Evolutionary conservation across 2,888 invertebrate genomes (phyloP).

Genomic region (Trichogramma dendrolimi): DNA sequence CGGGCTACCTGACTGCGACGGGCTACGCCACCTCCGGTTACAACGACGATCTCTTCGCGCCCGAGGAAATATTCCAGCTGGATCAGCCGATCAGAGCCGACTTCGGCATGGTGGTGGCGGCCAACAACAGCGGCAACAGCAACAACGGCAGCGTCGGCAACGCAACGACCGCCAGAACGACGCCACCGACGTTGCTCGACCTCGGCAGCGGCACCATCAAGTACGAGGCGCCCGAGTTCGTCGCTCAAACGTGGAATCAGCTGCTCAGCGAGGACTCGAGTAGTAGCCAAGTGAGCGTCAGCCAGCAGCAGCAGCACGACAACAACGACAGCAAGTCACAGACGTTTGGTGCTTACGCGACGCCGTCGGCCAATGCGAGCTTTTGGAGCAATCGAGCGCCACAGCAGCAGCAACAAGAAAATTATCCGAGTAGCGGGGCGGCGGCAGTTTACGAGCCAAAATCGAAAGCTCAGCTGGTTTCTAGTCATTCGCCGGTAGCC

Average conservation of each 20-base stretch:
- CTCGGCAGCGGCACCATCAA: conserved; percentile 69
- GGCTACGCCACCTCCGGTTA: conserved; percentile 55
- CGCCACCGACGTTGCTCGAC: conserved; percentile 69
- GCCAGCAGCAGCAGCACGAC: conserved; percentile 45
- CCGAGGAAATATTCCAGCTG: conserved; percentile 73
- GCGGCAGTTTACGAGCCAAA: background rate
- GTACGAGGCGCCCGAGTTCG: conserved; percentile 51
- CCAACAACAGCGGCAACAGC: conserved; percentile 37
- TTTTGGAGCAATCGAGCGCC: conserved; percentile 1
- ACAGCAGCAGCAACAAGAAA: background rate
- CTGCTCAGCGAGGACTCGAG: conserved; percentile 49
- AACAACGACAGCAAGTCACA: background rate
- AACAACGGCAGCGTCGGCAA: conserved; percentile 39
- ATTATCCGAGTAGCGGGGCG: conserved; percentile 3
- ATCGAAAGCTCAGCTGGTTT: conserved; percentile 22
- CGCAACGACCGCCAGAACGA: conserved; percentile 48
- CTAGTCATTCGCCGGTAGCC: conserved; percentile 41
- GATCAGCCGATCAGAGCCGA: conserved; percentile 69
- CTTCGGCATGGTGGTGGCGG: conserved; percentile 46
- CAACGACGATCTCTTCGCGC: conserved; percentile 67
- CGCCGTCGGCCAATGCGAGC: conserved; percentile 2
- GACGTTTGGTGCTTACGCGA: too few relatives aligned
- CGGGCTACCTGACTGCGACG: conserved; percentile 10
- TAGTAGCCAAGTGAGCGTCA: conserved; percentile 45
- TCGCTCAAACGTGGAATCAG: conserved; percentile 45